Percentiles rank a stretch among this genome's conserved stretches.
These are phyloP conservation scores for Latrodectus geometricus DNA, from an alignment of 1,140 invertebrate genomes.

Conservation along the genomic window DNA sequence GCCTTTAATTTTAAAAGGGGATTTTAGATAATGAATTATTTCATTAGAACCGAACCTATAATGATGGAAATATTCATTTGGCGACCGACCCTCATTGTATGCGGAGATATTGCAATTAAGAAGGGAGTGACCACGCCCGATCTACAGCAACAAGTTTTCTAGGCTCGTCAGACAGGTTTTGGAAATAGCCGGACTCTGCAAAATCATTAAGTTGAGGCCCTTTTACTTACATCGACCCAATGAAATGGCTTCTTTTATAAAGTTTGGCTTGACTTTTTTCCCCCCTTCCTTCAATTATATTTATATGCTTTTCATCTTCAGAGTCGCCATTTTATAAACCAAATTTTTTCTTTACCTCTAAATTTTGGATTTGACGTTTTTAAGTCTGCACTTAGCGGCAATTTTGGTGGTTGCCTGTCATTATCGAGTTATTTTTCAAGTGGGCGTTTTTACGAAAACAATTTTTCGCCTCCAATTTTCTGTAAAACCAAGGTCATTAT, in stretches of 20 bases:
- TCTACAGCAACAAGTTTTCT: slow-evolving; percentile 8
- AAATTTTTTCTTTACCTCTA: neutral
- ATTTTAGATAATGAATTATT: too few relatives aligned
- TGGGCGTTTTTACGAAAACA: neutral
- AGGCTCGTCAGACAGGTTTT: slow-evolving; percentile 45
- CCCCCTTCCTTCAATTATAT: neutral
- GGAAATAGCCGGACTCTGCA: slow-evolving; percentile 33
- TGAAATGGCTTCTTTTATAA: neutral
- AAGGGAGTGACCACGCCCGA: slow-evolving; percentile 34
- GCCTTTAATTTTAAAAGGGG: too few relatives aligned
- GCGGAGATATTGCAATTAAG: slow-evolving; percentile 33
- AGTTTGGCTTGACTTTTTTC: neutral
- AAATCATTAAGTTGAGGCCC: slow-evolving; percentile 24
- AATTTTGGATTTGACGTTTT: neutral
- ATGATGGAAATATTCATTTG: neutral
- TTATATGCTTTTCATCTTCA: neutral
- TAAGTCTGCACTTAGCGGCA: neutral
- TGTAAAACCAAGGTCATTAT: neutral
- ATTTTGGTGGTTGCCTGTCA: neutral
- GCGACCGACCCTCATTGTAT: neutral
- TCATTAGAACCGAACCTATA: neutral
- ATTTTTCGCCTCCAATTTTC: neutral
- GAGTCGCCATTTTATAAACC: neutral
- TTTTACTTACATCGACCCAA: neutral
- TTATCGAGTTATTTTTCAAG: neutral